Evolutionary conservation across 1,140 invertebrate genomes (phyloP).

Genomic region (Paraescarpia echinospica): DNA sequence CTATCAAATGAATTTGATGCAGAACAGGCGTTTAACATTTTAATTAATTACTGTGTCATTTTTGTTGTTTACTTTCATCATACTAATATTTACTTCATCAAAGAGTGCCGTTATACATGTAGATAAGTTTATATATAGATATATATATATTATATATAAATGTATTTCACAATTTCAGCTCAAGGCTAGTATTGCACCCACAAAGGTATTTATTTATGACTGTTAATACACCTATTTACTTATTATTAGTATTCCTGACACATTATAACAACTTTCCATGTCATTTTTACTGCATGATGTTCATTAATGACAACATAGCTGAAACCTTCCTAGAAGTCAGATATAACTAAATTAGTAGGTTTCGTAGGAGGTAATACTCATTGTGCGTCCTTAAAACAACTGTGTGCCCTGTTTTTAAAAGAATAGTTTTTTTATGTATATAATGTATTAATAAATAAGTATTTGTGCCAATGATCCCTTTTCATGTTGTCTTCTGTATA

Average conservation of each 20-base stretch:
- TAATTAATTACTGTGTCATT: not conserved
- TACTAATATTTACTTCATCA: not conserved
- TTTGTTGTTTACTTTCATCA: not conserved
- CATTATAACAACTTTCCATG: not conserved
- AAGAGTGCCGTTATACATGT: not conserved
- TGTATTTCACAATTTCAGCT: not conserved
- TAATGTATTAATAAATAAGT: too few species aligned
- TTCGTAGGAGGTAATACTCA: too few species aligned
- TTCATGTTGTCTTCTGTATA: too few species aligned
- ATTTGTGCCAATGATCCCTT: too few species aligned
- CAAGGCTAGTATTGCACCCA: conserved; percentile 3
- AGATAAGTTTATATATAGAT: not conserved
- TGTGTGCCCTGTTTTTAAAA: too few species aligned
- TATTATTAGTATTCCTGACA: not conserved
- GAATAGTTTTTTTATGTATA: too few species aligned
- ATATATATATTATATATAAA: not conserved
- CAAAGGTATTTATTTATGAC: not conserved
- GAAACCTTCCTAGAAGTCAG: not conserved
- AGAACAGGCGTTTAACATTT: not conserved
- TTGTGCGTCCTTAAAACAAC: too few species aligned
- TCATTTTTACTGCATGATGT: not conserved
- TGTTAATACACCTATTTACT: not conserved
- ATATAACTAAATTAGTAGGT: too few species aligned
- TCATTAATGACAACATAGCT: not conserved
- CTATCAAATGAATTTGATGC: not conserved